Evolutionary conservation across 1,140 invertebrate species (phyloP), one percentile per base, ranked within the genome.

Genomic region (Anastatus disparis): DNA sequence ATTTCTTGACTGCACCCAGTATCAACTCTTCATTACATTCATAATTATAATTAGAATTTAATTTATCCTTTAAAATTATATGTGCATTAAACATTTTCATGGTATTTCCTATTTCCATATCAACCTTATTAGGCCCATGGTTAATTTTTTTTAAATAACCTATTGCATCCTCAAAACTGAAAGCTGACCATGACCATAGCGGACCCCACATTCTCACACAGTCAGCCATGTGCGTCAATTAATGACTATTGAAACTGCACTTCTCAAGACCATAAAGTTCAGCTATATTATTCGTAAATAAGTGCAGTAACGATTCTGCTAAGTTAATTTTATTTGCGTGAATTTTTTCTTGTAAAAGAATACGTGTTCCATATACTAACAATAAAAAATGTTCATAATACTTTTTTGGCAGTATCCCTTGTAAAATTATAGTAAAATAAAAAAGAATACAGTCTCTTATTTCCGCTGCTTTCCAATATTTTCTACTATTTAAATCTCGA

Each of bases 131-230:
- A 6, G 59, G 38, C 3, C 65, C 38, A 24, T 69, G 66, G 17
- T n/a, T 52, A 4, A 73, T 40, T 31, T 59, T 52, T 22, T 29
- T 63, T 20, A 53, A 40, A 26, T 65, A 52, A 9, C 66, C 61
- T 9, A 58, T 73, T 15, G 22, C 31, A 50, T 70, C 53, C 53
- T 73, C 62, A 44, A 73, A 73, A n/a, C 44, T 2, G 44, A 70
- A 73, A 20, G 62, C n/a, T 22, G 72, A 65, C 66, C 55, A 70
- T 8, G 24, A 26, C 31, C 52, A 52, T 10, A 67, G 17, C 15
- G 71, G 71, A 7, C 71, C 59, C 71, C 66, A 73, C 22, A 13
- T 3, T 52, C n/a, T 38, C 26, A 73, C 61, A 10, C 15, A 64
- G 1, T 27, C 8, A 20, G 66, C 59, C 3, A 69, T n/a, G 52